Conservation (phyloP, 2,888 invertebrate species). For the Morpho deidamia region DNA sequence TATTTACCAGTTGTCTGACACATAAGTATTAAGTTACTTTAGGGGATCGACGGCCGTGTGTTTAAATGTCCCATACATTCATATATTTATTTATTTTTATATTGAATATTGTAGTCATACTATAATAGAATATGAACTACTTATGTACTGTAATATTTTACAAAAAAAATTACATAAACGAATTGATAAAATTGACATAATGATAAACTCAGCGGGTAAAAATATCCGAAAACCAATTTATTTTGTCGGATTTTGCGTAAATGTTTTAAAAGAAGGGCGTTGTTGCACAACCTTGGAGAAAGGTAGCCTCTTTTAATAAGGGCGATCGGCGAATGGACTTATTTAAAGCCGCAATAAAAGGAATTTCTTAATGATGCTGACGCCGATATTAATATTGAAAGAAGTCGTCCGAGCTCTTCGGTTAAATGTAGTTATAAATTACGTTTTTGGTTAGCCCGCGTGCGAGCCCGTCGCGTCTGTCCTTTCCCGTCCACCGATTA, state of each 20-base stretch:
- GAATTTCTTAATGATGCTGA: conserved; percentile 75
- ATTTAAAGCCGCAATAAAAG: conserved; percentile 76
- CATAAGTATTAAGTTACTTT: too few species aligned
- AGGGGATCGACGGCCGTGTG: too few species aligned
- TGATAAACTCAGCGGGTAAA: background rate
- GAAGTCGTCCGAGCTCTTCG: conserved; percentile 53
- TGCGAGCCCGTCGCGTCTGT: conserved; percentile 27
- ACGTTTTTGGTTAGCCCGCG: conserved; percentile 52
- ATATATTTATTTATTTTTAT: too few species aligned
- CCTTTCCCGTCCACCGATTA: conserved; percentile 31
- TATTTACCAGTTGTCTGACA: too few species aligned
- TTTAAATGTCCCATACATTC: too few species aligned
- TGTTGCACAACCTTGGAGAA: conserved; percentile 70
- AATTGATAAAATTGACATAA: background rate
- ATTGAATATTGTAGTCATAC: too few species aligned
- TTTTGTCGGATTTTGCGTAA: conserved; percentile 21
- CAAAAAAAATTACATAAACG: background rate
- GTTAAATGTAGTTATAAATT: conserved; percentile 71
- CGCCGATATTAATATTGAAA: conserved; percentile 69
- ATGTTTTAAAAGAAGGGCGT: conserved; percentile 61
- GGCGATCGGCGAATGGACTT: conserved; percentile 63
- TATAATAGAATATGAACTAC: too few species aligned
- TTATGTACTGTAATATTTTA: too few species aligned
- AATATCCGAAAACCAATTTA: background rate
- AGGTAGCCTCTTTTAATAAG: conserved; percentile 68